These are phyloP conservation scores for Acleris laterana DNA, from an alignment of 2,888 invertebrate genomes.

Conservation along the genomic window DNA sequence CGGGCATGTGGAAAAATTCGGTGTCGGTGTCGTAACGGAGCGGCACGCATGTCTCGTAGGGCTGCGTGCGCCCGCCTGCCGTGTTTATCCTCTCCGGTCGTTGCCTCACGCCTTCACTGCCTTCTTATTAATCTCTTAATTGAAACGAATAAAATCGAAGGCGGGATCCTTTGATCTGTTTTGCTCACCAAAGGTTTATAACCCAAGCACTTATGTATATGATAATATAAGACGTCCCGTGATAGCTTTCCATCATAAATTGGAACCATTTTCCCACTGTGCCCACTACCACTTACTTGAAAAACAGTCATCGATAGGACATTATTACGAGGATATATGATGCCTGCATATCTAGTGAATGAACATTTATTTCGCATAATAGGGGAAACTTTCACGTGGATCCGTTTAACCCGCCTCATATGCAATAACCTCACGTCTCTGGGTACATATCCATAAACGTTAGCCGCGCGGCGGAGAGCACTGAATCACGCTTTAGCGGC, in stretches of 20 bases:
- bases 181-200: constrained; percentile 8
- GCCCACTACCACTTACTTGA: background rate
- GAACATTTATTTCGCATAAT: constrained; percentile 43
- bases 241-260: too few relatives aligned
- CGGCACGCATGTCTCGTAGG: constrained; percentile 77
- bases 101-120: constrained; percentile 61
- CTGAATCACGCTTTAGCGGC: constrained; percentile 63
- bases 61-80: constrained; percentile 70
- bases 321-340: constrained; percentile 1
- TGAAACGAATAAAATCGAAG: constrained; percentile 48
- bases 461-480: constrained; percentile 61
- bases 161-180: constrained; percentile 34
- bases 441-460: constrained; percentile 62
- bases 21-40: constrained; percentile 83
- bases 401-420: constrained; percentile 60
- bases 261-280: background rate
- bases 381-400: constrained; percentile 59
- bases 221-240: too few relatives aligned
- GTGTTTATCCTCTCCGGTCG: constrained; percentile 69
- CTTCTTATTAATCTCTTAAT: constrained; percentile 73
- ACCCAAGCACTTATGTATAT: background rate
- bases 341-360: constrained; percentile 24
- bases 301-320: background rate
- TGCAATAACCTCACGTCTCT: constrained; percentile 65
- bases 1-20: constrained; percentile 84